A percentile compares a stretch with the other conserved stretches of the same genome.
Conservation (phyloP, 2,888 invertebrate genomes). For the Digitonthophagus gazella region DNA sequence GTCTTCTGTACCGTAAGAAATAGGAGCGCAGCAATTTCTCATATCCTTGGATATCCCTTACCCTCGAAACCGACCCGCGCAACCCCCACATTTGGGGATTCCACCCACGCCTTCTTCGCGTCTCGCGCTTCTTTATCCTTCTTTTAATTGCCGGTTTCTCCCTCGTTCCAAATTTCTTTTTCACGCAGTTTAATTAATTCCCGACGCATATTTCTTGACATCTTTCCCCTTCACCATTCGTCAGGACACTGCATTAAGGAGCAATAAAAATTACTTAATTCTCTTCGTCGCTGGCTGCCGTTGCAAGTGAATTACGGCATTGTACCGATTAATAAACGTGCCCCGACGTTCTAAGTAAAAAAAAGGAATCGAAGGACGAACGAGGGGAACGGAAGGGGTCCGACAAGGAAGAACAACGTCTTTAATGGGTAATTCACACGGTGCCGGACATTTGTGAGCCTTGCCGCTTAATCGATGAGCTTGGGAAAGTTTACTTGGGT, state of each 20-base stretch:
- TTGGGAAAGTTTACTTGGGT: neutral
- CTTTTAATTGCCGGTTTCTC: neutral
- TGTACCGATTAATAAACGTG: neutral
- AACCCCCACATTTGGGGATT: neutral
- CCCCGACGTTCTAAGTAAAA: neutral
- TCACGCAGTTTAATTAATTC: neutral
- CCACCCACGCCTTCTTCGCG: neutral
- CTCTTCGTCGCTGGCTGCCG: neutral
- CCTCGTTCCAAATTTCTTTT: neutral
- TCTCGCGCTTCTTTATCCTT: neutral
- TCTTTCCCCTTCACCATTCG: neutral
- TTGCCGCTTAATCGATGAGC: neutral
- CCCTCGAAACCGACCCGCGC: neutral
- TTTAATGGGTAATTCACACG: neutral
- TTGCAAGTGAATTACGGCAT: neutral
- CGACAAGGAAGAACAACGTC: neutral
- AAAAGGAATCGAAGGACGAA: neutral
- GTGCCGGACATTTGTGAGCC: neutral
- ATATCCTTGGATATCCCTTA: neutral
- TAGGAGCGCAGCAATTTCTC: neutral
- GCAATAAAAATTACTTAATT: neutral
- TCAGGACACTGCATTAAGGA: neutral
- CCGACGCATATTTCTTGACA: neutral
- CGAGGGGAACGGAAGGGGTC: neutral
- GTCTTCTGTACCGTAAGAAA: conserved; percentile 53